These are phyloP conservation scores for Brachionus sp. DNA, from an alignment of 1,140 invertebrate genomes.

Conservation along the genomic window DNA sequence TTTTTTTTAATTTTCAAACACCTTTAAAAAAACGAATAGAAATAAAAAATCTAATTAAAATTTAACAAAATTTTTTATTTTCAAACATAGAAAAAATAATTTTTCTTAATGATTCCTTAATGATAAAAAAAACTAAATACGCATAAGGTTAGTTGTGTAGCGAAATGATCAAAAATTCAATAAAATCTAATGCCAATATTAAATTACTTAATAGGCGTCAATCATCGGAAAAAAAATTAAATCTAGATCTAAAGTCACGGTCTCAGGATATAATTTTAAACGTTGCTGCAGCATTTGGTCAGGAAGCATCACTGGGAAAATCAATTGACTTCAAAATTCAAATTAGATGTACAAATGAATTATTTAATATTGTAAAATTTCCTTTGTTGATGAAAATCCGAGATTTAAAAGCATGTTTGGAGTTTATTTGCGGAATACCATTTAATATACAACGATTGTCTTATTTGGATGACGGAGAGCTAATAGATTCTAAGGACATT, in stretches of 20 bases:
- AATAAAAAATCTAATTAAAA: conserved; percentile 23
- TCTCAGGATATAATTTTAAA: conserved; percentile 30
- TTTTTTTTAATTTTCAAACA: not conserved
- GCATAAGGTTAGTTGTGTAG: not conserved
- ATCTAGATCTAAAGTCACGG: not conserved
- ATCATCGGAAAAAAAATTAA: not conserved
- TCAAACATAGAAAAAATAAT: not conserved
- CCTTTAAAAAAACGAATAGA: conserved; percentile 2
- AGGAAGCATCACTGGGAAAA: not conserved
- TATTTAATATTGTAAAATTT: conserved; percentile 44
- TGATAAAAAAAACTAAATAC: not conserved
- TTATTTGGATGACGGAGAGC: conserved; percentile 36
- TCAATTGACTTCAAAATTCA: conserved; percentile 29
- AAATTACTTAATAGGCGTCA: not conserved
- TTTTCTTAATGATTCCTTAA: not conserved
- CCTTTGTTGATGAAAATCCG: conserved; percentile 27
- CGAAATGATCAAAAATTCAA: conserved; percentile 7
- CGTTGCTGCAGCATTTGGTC: conserved; percentile 42
- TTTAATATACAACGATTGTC: conserved; percentile 35
- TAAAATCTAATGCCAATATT: not conserved
- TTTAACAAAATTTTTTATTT: not conserved
- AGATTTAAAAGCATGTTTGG: conserved; percentile 32
- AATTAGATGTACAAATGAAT: conserved; percentile 38
- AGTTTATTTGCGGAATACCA: conserved; percentile 42
- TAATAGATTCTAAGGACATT: conserved; percentile 21